Evolutionary conservation across 2,113 vertebrate genomes (phyloP), one percentile per base, ranked within the genome.

Genomic region (Hirundichthys speculiger): DNA sequence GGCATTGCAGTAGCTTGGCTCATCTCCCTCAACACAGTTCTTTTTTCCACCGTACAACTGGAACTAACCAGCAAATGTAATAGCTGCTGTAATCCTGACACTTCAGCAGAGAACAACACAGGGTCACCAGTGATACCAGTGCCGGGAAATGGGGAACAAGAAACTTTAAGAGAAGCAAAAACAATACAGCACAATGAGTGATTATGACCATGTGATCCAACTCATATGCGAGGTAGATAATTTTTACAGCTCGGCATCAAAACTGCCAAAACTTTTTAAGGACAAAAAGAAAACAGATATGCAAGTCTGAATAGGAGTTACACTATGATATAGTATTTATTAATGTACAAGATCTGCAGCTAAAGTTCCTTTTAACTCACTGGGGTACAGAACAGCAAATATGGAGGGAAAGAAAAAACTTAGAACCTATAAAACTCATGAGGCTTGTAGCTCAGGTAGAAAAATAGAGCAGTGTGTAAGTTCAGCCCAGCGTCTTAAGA

Each of bases 1-100:
- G 89, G 89, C 90, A 80, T 89, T 84, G 76, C 84, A 88, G 89
- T 88, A 86, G 85, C 86, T 88, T 88, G 86, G 87, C 87, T 86
- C 71, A 73, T 62, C 64, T 80, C 77, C 73, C 70, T 77, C 65
- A 54, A 64, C 50, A 60, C 72, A 75, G 69, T 69, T 72, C 57
- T 85, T 89, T 87, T 90, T 86, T 86, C 70, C 73, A 83, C 57
- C 50, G 41, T 82, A 88, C 86, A 90, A 89, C 82, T 91, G 76
- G 75, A 90, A 79, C 69, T 85, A 85, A 90, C 80, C 88, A 87
- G 75, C 52, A 13, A 87, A 89, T 87, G 80, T 80, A 86, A 89
- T 86, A 84, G 73, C 72, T 88, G 85, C 79, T 75, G 73, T 90
- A 89, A 89, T 87, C 75, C 83, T 81, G 75, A 86, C 84, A 88